Evolutionary conservation across 2,888 invertebrate species (phyloP).

Genomic region (Magallana nippona): DNA sequence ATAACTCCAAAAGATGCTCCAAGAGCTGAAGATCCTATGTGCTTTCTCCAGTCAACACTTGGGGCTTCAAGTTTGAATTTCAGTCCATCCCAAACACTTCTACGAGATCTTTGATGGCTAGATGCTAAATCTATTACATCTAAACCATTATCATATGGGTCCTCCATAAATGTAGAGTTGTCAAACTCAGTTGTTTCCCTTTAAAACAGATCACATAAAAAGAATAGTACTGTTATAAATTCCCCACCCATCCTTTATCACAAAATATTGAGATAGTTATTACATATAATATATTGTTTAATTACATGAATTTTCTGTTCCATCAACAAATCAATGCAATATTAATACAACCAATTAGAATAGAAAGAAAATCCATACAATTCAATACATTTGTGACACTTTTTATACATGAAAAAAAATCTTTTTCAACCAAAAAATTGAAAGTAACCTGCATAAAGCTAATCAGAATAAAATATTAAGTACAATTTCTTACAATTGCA

Average conservation of each 20-base stretch:
- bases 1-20: conserved; percentile 67
- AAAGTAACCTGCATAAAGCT: no score
- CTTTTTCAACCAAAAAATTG: no score
- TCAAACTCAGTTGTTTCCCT: neutral
- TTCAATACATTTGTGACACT: no score
- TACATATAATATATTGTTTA: no score
- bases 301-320: no score
- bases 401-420: no score
- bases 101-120: conserved; percentile 20
- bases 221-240: neutral
- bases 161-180: neutral
- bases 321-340: no score
- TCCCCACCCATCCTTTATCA: neutral
- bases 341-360: no score
- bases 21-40: conserved; percentile 57
- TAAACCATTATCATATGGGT: conserved; percentile 2
- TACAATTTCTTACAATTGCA: no score
- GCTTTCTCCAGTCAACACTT: conserved; percentile 63
- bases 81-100: conserved; percentile 43
- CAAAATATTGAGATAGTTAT: no score
- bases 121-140: neutral
- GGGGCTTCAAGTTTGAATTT: conserved; percentile 59
- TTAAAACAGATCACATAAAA: neutral
- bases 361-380: no score
- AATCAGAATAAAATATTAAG: no score